phyloP scores from a whole-genome alignment of 1,140 invertebrate genomes.

The Heliconius hermathena region DNA sequence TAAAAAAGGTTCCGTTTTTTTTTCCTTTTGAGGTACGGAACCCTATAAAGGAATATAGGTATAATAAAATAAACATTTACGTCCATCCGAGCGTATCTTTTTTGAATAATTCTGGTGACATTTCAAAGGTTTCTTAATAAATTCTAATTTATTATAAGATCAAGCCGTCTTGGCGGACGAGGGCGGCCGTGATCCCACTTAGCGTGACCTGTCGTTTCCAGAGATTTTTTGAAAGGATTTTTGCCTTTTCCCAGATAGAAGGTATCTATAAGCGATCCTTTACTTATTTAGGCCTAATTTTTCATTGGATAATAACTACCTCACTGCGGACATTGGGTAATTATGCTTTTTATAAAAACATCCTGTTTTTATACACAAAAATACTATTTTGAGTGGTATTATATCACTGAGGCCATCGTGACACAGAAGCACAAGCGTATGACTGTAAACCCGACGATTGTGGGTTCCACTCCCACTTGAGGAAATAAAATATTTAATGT shows the following conservation, averaged over 20 bases:
- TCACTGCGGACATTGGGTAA: no score
- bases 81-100: neutral
- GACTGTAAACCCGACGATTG: no score
- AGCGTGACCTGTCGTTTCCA: neutral
- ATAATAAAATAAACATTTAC: slow-evolving; percentile 2
- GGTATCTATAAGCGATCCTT: neutral
- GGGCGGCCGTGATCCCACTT: neutral
- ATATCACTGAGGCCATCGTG: no score
- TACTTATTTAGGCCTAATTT: neutral
- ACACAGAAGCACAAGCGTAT: no score
- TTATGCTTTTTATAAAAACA: no score
- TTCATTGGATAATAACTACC: neutral
- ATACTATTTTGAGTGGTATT: no score
- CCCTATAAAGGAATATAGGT: neutral
- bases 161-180: neutral
- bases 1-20: no score
- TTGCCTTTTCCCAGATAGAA: neutral
- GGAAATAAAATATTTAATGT: no score
- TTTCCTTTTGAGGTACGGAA: no score
- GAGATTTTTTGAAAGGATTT: neutral
- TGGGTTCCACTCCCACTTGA: no score
- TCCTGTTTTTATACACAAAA: no score
- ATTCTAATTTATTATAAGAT: slow-evolving; percentile 2
- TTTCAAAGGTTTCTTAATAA: slow-evolving; percentile 7
- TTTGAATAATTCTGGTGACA: neutral